Conservation (phyloP, 2,888 invertebrate species). For the Apodemia zela region DNA sequence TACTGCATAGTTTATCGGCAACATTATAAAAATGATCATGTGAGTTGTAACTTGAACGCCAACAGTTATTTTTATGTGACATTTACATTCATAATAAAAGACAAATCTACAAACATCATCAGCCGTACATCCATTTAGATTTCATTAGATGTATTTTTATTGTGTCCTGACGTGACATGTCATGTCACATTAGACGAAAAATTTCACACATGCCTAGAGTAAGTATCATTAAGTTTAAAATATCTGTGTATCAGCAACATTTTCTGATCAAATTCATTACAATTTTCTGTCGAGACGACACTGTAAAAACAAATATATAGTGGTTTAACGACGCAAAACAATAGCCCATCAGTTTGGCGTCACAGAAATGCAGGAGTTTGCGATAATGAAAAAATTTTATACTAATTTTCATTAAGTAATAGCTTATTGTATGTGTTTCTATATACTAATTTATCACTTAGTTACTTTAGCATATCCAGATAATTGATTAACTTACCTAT, state of each 20-base stretch:
- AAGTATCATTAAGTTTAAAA: slow-evolving; percentile 65
- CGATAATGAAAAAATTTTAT: slow-evolving; percentile 10
- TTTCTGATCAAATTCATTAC: slow-evolving; percentile 65
- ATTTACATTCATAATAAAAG: slow-evolving; percentile 6
- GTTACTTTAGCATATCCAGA: not conserved
- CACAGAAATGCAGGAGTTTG: slow-evolving; percentile 45
- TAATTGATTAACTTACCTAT: slow-evolving; percentile 49
- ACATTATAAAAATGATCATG: not conserved
- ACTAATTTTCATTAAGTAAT: slow-evolving; percentile 1
- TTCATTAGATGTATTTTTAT: slow-evolving; percentile 2
- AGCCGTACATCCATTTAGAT: not conserved
- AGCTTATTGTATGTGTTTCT: not conserved
- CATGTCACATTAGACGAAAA: slow-evolving; percentile 18
- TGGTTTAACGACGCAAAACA: slow-evolving; percentile 62
- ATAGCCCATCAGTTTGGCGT: slow-evolving; percentile 32
- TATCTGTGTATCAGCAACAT: slow-evolving; percentile 73
- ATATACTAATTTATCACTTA: not conserved
- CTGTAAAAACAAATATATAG: slow-evolving; percentile 77
- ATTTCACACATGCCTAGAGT: slow-evolving; percentile 68
- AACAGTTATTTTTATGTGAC: not conserved
- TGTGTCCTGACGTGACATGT: slow-evolving; percentile 3
- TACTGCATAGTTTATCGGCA: not conserved
- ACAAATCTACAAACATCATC: slow-evolving; percentile 11
- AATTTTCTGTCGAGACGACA: slow-evolving; percentile 75
- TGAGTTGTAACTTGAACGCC: too few relatives aligned